Conservation (phyloP, 2,888 invertebrate species). For the Pandemis heparana region DNA sequence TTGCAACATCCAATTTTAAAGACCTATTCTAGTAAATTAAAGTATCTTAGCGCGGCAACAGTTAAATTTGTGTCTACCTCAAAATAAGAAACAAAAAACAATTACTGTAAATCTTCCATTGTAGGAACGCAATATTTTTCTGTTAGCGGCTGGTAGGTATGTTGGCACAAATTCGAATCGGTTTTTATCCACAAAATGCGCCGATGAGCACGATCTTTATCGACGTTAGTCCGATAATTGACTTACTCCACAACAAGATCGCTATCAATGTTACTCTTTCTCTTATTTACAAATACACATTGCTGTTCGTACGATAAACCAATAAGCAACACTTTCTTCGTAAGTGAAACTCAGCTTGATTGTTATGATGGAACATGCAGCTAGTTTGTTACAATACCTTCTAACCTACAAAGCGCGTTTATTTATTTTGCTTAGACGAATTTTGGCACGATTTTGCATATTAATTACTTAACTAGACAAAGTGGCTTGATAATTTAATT, state of each 20-base stretch:
- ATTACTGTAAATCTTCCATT: constrained; percentile 3
- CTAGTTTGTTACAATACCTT: neutral
- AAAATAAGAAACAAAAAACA: constrained; percentile 1
- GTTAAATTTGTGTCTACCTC: neutral
- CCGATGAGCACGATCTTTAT: constrained; percentile 7
- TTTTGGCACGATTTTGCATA: constrained; percentile 56
- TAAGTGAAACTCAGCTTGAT: neutral
- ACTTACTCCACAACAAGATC: neutral
- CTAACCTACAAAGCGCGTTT: neutral
- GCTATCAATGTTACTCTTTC: constrained; percentile 3
- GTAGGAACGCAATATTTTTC: constrained; percentile 11
- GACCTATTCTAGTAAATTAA: neutral
- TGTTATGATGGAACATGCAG: constrained; percentile 12
- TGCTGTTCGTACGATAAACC: constrained; percentile 12
- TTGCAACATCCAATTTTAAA: too few relatives aligned
- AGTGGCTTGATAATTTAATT: constrained; percentile 40
- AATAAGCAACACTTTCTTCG: neutral
- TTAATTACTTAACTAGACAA: constrained; percentile 51
- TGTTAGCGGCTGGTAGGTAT: constrained; percentile 2
- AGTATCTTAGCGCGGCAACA: neutral
- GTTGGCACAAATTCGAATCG: constrained; percentile 17
- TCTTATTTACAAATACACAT: constrained; percentile 6
- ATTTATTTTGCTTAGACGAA: neutral
- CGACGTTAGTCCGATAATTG: constrained; percentile 8
- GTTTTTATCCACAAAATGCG: constrained; percentile 13